Percentiles rank a stretch among this genome's conserved stretches.
Conservation (phyloP, 2,797 vertebrate species). For the Anolis apletophallus region DNA sequence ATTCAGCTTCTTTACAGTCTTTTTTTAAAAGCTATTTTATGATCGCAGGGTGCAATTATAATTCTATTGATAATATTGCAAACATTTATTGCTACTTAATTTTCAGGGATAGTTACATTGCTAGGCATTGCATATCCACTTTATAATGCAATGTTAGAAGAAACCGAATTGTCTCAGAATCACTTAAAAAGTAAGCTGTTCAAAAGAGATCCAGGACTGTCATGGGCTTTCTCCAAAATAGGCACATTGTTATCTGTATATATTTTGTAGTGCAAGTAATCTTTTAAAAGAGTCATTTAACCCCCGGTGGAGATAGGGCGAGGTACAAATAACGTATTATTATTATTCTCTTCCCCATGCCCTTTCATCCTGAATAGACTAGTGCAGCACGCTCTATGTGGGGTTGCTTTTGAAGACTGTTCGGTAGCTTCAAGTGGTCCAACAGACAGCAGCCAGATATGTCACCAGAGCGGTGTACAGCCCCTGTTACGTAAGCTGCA, state of each 20-base stretch:
- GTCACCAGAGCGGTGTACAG: too few species aligned
- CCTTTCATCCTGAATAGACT: too few species aligned
- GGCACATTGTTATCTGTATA: neutral
- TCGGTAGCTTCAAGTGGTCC: too few species aligned
- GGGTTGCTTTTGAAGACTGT: too few species aligned
- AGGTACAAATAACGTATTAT: too few species aligned
- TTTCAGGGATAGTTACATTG: neutral
- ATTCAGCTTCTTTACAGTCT: neutral
- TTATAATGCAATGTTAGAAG: neutral
- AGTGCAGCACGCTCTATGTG: too few species aligned
- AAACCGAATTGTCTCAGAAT: neutral
- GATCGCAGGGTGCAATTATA: neutral
- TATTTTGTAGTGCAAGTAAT: neutral
- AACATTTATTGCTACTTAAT: neutral
- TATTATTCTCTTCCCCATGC: neutral
- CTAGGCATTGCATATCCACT: neutral
- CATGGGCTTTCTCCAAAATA: neutral
- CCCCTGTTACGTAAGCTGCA: too few species aligned
- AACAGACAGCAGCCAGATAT: too few species aligned
- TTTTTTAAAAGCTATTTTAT: neutral
- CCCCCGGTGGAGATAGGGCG: too few species aligned
- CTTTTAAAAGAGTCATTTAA: neutral
- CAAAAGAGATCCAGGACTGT: too few species aligned
- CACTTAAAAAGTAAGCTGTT: neutral
- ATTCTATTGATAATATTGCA: neutral